phyloP scores from a whole-genome alignment of 2,888 invertebrate genomes.

The Limulus polyphemus region DNA sequence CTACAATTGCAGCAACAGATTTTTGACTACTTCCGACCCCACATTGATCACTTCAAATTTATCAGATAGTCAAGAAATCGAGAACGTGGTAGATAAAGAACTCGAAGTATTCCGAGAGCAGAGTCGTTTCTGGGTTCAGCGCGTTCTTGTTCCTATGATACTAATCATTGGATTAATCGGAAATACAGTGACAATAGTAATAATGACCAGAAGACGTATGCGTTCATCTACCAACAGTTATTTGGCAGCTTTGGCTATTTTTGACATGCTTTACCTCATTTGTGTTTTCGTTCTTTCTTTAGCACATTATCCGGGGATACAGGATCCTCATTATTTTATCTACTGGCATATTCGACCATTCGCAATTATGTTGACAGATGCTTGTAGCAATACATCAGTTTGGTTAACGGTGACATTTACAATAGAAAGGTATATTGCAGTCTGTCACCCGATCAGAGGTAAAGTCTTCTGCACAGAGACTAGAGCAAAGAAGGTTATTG shows the following conservation, averaged over 20 bases:
- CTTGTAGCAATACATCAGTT: slow-evolving; percentile 36
- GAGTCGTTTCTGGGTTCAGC: slow-evolving; percentile 40
- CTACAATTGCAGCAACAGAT: too few relatives aligned
- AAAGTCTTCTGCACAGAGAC: slow-evolving; percentile 31
- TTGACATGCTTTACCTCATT: slow-evolving; percentile 55
- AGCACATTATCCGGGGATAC: slow-evolving; percentile 47
- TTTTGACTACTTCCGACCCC: too few relatives aligned
- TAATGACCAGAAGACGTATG: slow-evolving; percentile 51
- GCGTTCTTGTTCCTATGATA: slow-evolving; percentile 50
- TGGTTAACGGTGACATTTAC: slow-evolving; percentile 41
- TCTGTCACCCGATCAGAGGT: slow-evolving; percentile 38
- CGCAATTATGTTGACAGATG: slow-evolving; percentile 24
- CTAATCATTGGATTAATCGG: slow-evolving; percentile 55
- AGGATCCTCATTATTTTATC: slow-evolving; percentile 40
- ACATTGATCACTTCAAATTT: too few relatives aligned
- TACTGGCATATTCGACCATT: slow-evolving; percentile 48
- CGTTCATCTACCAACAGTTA: slow-evolving; percentile 60
- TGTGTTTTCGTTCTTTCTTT: slow-evolving; percentile 51
- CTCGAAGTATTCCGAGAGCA: slow-evolving; percentile 10
- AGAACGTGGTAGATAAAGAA: too few relatives aligned
- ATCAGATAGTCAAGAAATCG: too few relatives aligned
- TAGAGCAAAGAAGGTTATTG: slow-evolving; percentile 34
- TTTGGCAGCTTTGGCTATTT: slow-evolving; percentile 55
- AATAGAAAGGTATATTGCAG: slow-evolving; percentile 39
- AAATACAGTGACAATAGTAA: slow-evolving; percentile 46